phyloP scores from a whole-genome alignment of 2,888 invertebrate species.

The Nymphalis urticae region DNA sequence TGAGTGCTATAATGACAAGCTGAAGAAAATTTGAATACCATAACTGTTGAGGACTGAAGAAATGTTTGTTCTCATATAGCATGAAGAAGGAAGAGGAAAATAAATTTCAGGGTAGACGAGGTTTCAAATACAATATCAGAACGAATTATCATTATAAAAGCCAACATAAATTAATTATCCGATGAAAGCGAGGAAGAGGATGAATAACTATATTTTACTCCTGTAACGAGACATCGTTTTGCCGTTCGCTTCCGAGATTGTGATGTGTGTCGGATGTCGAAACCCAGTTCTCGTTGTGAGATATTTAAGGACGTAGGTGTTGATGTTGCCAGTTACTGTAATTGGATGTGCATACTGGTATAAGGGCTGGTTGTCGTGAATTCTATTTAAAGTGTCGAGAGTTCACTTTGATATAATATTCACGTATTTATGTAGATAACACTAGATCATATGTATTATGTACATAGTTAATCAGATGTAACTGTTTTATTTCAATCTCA shows the following conservation, averaged over 20 bases:
- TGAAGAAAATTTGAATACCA: no score
- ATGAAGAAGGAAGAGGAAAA: no score
- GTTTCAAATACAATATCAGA: no score
- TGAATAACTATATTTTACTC: slow-evolving; percentile 17
- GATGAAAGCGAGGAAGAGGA: no score
- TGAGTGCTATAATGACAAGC: no score
- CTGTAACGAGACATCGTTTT: slow-evolving; percentile 10
- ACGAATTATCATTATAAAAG: no score
- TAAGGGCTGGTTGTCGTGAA: not conserved
- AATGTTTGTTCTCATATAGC: no score
- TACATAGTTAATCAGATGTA: no score
- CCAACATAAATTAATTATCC: no score
- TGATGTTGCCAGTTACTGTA: slow-evolving; percentile 6
- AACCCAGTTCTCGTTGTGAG: not conserved
- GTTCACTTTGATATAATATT: not conserved
- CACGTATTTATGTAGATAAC: not conserved
- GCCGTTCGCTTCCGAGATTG: slow-evolving; percentile 7
- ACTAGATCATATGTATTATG: not conserved
- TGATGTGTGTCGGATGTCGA: not conserved
- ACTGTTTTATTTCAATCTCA: no score
- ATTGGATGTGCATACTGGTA: slow-evolving; percentile 1
- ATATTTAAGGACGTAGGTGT: not conserved
- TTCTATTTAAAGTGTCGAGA: not conserved
- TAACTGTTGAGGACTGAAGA: no score
- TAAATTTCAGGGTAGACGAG: no score